Base-by-base conservation (phyloP, 2,113 vertebrate genomes). In the Hoplias malabaricus region DNA sequence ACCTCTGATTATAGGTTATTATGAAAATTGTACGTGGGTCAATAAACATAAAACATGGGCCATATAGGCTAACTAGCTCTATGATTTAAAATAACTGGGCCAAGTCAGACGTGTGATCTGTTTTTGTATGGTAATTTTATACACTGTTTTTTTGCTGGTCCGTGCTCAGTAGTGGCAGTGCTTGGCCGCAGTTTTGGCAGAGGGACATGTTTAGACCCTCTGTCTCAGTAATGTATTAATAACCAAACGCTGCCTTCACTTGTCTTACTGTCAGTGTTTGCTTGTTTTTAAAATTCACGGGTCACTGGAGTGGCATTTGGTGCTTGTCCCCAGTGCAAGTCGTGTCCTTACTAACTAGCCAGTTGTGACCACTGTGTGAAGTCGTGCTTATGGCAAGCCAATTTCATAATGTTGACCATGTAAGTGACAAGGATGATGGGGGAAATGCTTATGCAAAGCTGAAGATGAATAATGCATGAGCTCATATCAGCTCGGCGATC, bases 401-500 rank as follows among this genome's bases (percentile, higher is more conserved):
- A 85, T 90, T 91, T 90, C 85, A 88, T 92, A 87, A 87, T 90
- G 86, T 89, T 90, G 86, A 88, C 73, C 75, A 84, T 89, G 85
- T 92, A 86, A 88, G 84, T 86, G 84, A 87, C 86, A 82, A 80
- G 82, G 85, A 85, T 82, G 84, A 85, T 69, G 87, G 83, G 76
- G 85, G 82, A 86, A 83, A 84, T 86, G 90, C 89, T 88, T 89
- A 88, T 83, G 78, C 82, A 80, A 82, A 82, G 27, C 65, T 70
- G 68, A 75, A 78, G 62, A 90, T 89, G 89, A 91, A 90, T 91
- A 90, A 93, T 91, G 84, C 87, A 91, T 91, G 82, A 86, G 81
- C 71, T 89, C 84, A 84, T 83, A 88, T 86, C 74, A 83, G 86
- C 88, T 87, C 80, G 84, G 85, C 86, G 90, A 92, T 83, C 77